Base-by-base conservation (phyloP, 1,140 invertebrate species). In the Mactra quadrangularis region DNA sequence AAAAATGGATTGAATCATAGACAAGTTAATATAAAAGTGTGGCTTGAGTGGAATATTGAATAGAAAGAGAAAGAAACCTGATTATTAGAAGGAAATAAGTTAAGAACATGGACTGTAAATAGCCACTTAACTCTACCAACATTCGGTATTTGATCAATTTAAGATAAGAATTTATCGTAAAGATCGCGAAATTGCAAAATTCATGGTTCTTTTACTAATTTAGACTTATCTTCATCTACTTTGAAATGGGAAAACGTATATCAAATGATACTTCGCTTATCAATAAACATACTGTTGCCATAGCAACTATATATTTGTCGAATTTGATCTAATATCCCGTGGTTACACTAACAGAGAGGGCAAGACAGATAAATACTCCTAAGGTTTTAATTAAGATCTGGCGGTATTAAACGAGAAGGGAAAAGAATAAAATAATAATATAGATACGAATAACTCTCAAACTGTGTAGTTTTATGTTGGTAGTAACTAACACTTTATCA, bases 261-360 rank as follows among this genome's bases (percentile, higher is more conserved):
- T 78, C 60, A 68, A 78, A 78, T 78, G 76, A 68, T 78, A 50
- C 60, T 68, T 66, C 68, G 66, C 60, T 78, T 78, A 78, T 78
- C 76, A 68, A 78, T 78, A 78, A 78, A 78, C 76, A 78, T 68
- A 64, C 25, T n/a, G 76, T 68, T 57, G 35, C 62, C 27, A 78
- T 52, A 33, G 76, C 33, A 78, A 78, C 76, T 31, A 25, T 66
- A 55, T 68, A 68, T 57, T 78, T 78, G 76, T 78, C 76, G 76
- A 78, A 78, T 35, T 78, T 78, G 76, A 78, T 78, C 76, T 78
- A 78, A 68, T 64, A 66, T 29, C 76, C 76, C 76, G 76, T 47
- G 29, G 76, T 64, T 53, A 60, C 64, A 59, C 35, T 68, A 41
- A 50, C 17, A 31, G 29, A 41, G 72, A 78, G 47, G 76, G 76